A percentile compares a stretch with the other conserved stretches of the same genome.
phyloP scores from a whole-genome alignment of 2,888 invertebrate species.

The Tachystola acroxantha region DNA sequence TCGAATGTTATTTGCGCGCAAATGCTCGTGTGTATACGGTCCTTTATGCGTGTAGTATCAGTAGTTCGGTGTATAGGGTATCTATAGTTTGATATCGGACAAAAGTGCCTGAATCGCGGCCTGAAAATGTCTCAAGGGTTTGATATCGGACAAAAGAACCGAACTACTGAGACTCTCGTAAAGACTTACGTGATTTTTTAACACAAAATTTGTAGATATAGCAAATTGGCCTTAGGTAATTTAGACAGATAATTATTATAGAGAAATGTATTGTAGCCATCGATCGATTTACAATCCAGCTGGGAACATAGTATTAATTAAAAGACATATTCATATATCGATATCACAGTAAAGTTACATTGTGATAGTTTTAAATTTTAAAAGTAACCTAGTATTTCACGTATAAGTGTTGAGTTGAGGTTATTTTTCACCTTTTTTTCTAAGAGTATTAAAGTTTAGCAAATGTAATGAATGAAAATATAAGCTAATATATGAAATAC shows the following conservation, averaged over 20 bases:
- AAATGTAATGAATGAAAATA: slow-evolving; percentile 17
- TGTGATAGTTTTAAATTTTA: slow-evolving; percentile 49
- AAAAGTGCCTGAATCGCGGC: no score
- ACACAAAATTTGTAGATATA: slow-evolving; percentile 74
- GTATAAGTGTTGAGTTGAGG: slow-evolving; percentile 18
- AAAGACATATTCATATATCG: slow-evolving; percentile 52
- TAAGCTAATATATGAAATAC: slow-evolving; percentile 25
- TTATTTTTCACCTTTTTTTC: slow-evolving; percentile 22
- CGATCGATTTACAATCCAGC: slow-evolving; percentile 42
- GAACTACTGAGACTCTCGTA: no score
- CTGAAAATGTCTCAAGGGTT: no score
- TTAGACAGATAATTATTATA: slow-evolving; percentile 55
- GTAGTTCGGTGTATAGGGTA: no score
- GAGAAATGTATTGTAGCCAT: slow-evolving; percentile 45
- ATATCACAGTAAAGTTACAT: slow-evolving; percentile 38
- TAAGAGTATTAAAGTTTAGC: slow-evolving; percentile 21
- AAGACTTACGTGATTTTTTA: slow-evolving; percentile 40
- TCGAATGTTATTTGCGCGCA: no score
- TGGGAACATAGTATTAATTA: slow-evolving; percentile 66
- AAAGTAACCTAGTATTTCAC: slow-evolving; percentile 37
- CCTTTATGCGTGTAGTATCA: no score
- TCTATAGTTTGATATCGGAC: no score
- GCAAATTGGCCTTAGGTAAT: slow-evolving; percentile 66
- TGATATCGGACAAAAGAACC: no score
- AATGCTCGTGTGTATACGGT: no score